Conservation (phyloP, 1,140 invertebrate species). For the Neodiprion lecontei region DNA sequence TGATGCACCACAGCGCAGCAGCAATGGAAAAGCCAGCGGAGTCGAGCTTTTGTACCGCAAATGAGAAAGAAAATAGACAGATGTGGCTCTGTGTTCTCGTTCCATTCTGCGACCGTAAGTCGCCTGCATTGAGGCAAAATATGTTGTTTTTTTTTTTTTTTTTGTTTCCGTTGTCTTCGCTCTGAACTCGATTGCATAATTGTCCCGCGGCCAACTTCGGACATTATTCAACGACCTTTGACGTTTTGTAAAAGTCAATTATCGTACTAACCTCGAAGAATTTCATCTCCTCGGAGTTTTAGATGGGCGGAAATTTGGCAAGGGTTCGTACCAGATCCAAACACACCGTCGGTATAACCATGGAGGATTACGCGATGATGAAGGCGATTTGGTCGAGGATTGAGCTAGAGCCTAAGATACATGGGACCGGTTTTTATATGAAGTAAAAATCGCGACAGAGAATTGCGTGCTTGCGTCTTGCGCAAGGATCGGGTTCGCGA, state of each 20-base stretch:
- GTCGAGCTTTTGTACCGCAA: too few species aligned
- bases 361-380: slow-evolving; percentile 31
- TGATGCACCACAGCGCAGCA: too few species aligned
- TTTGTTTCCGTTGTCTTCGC: too few species aligned
- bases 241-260: background rate
- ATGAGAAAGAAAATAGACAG: too few species aligned
- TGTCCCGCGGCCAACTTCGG: background rate
- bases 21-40: too few species aligned
- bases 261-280: background rate
- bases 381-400: slow-evolving; percentile 37
- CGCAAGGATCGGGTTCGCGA: too few species aligned
- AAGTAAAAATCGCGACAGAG: slow-evolving; percentile 22
- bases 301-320: background rate
- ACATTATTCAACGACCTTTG: background rate
- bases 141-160: too few species aligned
- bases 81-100: too few species aligned
- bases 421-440: slow-evolving; percentile 37
- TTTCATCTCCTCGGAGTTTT: background rate
- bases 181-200: too few species aligned
- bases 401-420: slow-evolving; percentile 37
- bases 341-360: slow-evolving; percentile 21
- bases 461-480: too few species aligned
- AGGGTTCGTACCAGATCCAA: background rate
- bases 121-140: too few species aligned
- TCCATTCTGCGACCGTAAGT: too few species aligned